Base-by-base conservation (phyloP, 2,888 invertebrate genomes). In the Dugesia japonica region DNA sequence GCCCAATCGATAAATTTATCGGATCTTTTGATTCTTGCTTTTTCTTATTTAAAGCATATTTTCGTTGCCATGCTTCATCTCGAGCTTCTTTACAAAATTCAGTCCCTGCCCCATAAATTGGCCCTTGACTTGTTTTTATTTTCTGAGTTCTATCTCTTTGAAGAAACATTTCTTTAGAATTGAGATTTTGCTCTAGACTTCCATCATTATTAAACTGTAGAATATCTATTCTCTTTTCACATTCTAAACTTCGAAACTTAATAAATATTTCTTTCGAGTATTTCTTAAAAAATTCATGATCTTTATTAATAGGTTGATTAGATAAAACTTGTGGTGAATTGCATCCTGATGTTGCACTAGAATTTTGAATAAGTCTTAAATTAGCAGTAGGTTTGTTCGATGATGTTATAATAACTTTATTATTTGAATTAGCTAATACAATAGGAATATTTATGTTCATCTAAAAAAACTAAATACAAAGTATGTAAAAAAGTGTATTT, bases 371-470 rank as follows among this genome's bases (percentile, higher is more conserved):
- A 20, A 56, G 56, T 20, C 56, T n/a, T n/a, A 56, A 56, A 56
- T 56, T 56, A 23, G 56, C 56, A 23, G 56, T 56, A 20, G 56
- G 56, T 1, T 13, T 7, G n/a, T 56, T 56, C 20, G 56, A 56
- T n/a, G 56, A 56, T 56, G 56, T 56, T 56, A 56, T 56, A 23
- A 56, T 56, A 23, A 56, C 56, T 56, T 56, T 56, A 56, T 56
- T 56, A n/a, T n/a, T 20, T 4, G 56, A 56, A 56, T 56, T 56
- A n/a, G 56, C 23, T n/a, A 56, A 56, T 56, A 56, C 4, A 4
- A 56, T 23, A n/a, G 56, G 56, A 13, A 56, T 56, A 56, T 56
- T 56, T 4, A 56, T 56, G n/a, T 56, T 56, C 56, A 56, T 56
- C 23, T 31, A 31, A 31, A 31, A 13, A 7, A 31, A 7, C 4